Evolutionary conservation across 2,113 vertebrate species (phyloP).

Genomic region (Empidonax alnorum): DNA sequence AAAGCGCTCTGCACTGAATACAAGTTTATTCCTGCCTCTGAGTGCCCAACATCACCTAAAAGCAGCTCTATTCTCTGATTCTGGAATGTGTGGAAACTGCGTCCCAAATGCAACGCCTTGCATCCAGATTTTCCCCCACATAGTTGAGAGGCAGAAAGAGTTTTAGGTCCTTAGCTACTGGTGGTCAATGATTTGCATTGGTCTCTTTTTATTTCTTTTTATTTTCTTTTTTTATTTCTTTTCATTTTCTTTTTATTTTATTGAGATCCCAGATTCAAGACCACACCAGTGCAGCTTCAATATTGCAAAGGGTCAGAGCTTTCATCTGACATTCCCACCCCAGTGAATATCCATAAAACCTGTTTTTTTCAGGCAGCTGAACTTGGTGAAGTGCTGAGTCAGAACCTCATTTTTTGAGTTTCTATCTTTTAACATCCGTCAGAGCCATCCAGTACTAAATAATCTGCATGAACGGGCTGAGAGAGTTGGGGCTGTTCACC

Average conservation of each 20-base stretch:
- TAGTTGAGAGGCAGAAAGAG: neutral
- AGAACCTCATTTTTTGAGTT: neutral
- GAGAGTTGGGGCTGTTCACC: neutral
- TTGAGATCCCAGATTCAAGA: neutral
- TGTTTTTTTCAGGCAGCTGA: neutral
- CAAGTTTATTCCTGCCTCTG: neutral
- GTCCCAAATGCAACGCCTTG: neutral
- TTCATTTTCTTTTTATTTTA: neutral
- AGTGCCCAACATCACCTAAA: no score
- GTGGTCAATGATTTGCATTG: neutral
- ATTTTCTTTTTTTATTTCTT: neutral
- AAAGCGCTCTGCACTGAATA: neutral
- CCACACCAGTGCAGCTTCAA: neutral
- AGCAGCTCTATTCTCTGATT: neutral
- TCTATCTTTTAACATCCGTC: neutral
- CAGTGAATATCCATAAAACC: fast-evolving
- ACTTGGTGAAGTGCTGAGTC: neutral
- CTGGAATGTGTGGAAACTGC: neutral
- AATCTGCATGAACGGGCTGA: neutral
- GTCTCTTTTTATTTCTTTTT: neutral
- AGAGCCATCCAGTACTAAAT: neutral
- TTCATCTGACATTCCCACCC: neutral
- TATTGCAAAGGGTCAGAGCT: neutral
- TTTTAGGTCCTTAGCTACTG: neutral
- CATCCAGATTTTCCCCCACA: neutral